Conservation (phyloP, 2,797 vertebrate species). For the Anabas testudineus region DNA sequence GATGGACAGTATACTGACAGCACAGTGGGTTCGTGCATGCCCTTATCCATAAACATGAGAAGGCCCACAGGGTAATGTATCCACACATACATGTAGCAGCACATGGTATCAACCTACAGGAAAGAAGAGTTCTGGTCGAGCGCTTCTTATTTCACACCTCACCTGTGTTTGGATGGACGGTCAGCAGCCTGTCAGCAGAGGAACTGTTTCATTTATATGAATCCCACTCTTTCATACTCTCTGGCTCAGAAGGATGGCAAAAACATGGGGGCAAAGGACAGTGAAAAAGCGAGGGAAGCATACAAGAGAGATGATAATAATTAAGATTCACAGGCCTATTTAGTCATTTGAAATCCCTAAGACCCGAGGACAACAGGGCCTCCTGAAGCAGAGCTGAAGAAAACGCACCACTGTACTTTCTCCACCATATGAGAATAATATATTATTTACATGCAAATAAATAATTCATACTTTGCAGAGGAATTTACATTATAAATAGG, state of each 20-base stretch:
- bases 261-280: slow-evolving; percentile 12
- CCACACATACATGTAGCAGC: slow-evolving; percentile 13
- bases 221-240: slow-evolving; percentile 22
- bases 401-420: too few relatives aligned
- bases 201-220: slow-evolving; percentile 57
- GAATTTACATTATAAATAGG: too few relatives aligned
- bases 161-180: slow-evolving; percentile 53
- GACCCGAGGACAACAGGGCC: too few relatives aligned
- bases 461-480: too few relatives aligned
- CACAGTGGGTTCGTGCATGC: too few relatives aligned
- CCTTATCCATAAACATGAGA: background rate
- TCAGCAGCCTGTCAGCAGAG: slow-evolving; percentile 43
- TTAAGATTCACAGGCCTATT: background rate
- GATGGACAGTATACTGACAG: too few relatives aligned
- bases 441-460: too few relatives aligned
- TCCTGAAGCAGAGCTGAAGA: too few relatives aligned
- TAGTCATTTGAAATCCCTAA: too few relatives aligned
- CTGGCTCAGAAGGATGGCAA: slow-evolving; percentile 20
- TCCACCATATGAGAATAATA: too few relatives aligned
- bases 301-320: slow-evolving; percentile 8
- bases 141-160: slow-evolving; percentile 65
- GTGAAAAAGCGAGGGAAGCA: slow-evolving; percentile 1
- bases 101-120: background rate
- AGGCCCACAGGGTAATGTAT: background rate
- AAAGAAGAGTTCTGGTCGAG: slow-evolving; percentile 35